These are phyloP conservation scores for Alloscopus bannaensis DNA, from an alignment of 2,888 invertebrate genomes.

Conservation along the genomic window DNA sequence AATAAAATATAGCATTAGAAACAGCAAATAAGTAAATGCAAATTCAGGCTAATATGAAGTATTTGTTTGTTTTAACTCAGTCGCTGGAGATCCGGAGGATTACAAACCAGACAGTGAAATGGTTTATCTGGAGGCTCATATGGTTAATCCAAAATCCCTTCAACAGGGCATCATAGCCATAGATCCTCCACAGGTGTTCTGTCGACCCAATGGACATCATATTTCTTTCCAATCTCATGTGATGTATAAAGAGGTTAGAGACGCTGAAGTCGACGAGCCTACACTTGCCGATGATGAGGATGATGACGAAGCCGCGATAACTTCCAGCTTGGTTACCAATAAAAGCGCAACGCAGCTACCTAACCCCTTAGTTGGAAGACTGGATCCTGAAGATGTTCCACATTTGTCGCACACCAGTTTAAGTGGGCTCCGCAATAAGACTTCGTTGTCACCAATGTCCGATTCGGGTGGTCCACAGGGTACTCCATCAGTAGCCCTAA, in stretches of 20 bases:
- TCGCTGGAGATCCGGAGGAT: constrained; percentile 65
- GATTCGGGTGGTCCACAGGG: constrained; percentile 10
- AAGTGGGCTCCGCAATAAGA: constrained; percentile 18
- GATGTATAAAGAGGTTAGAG: constrained; percentile 47
- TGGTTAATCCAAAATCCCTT: constrained; percentile 91
- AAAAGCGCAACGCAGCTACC: constrained; percentile 41
- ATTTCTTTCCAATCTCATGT: constrained; percentile 66
- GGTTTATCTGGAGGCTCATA: constrained; percentile 81
- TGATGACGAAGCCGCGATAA: constrained; percentile 23
- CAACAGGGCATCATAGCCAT: constrained; percentile 86
- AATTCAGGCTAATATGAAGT: too few species aligned
- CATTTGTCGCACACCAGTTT: constrained; percentile 39
- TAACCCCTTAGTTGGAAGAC: constrained; percentile 1
- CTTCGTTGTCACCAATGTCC: constrained; percentile 14
- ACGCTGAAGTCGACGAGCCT: constrained; percentile 41
- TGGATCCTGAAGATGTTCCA: constrained; percentile 22
- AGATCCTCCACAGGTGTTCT: constrained; percentile 49
- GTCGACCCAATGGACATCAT: constrained; percentile 64
- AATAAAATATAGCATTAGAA: background rate
- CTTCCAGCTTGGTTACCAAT: constrained; percentile 12
- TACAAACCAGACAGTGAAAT: constrained; percentile 64
- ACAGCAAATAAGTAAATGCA: background rate
- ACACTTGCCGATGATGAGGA: constrained; percentile 55
- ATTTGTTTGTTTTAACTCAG: constrained; percentile 25
- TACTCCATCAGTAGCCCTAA: constrained; percentile 64